Evolutionary conservation across 1,140 invertebrate genomes (phyloP).

Genomic region (Plectus sambesii): DNA sequence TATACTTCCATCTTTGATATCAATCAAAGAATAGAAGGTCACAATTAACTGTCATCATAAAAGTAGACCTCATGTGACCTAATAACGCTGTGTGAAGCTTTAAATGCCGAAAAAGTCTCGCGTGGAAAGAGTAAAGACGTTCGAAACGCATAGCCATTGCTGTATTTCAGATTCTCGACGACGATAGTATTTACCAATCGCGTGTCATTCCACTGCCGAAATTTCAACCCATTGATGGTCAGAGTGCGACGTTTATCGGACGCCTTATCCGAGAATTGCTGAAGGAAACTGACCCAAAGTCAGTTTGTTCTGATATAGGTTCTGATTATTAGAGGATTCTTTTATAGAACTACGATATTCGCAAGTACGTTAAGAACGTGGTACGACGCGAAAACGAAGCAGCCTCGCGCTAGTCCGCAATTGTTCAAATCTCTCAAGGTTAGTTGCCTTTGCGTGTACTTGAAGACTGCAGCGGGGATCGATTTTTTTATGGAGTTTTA

Average conservation of each 20-base stretch:
- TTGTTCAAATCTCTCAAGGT: conserved; percentile 70
- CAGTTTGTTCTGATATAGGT: conserved; percentile 35
- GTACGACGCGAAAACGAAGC: conserved; percentile 74
- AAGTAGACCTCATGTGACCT: no score
- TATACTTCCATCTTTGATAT: no score
- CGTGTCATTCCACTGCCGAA: conserved; percentile 60
- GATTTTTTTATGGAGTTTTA: no score
- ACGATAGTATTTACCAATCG: conserved; percentile 58
- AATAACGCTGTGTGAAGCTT: no score
- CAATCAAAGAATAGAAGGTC: no score
- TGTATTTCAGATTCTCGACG: conserved; percentile 54
- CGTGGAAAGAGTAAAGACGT: conserved; percentile 4
- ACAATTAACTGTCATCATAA: no score
- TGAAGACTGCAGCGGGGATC: no score
- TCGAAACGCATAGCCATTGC: background rate
- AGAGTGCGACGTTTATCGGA: conserved; percentile 76
- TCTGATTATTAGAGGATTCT: conserved; percentile 19
- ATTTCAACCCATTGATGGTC: conserved; percentile 55
- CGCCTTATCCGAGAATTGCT: conserved; percentile 71
- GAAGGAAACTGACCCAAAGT: conserved; percentile 76
- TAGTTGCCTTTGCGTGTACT: no score
- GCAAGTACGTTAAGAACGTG: conserved; percentile 69
- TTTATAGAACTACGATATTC: conserved; percentile 63
- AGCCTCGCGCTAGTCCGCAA: conserved; percentile 66
- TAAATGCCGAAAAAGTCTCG: conserved; percentile 38